phyloP scores from a whole-genome alignment of 2,888 invertebrate genomes.

The Agonopterix heracliana region DNA sequence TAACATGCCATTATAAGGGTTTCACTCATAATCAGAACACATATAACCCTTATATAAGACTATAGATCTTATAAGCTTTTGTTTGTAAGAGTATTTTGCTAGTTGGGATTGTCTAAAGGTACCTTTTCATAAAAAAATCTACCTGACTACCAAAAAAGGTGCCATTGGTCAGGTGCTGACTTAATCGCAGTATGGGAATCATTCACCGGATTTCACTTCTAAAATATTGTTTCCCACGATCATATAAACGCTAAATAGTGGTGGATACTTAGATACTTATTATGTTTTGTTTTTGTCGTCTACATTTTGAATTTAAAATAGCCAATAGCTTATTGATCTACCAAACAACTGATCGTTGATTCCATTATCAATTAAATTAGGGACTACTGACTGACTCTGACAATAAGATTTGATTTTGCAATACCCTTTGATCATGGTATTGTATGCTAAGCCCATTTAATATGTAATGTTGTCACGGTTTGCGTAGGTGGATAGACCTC shows the following conservation, averaged over 20 bases:
- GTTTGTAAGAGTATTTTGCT: too few relatives aligned
- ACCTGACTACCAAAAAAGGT: conserved; percentile 53
- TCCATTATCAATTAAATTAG: neutral
- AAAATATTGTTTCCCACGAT: conserved; percentile 55
- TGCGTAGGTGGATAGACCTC: conserved; percentile 25
- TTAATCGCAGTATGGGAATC: conserved; percentile 36
- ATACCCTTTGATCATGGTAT: conserved; percentile 7
- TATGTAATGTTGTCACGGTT: conserved; percentile 26
- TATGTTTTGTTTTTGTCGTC: conserved; percentile 3
- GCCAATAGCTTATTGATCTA: too few relatives aligned
- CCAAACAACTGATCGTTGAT: too few relatives aligned
- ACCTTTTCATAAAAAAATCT: conserved; percentile 33
- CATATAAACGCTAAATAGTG: conserved; percentile 20
- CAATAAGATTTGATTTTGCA: neutral
- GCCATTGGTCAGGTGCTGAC: conserved; percentile 51
- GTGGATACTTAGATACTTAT: conserved; percentile 12
- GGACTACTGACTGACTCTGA: too few relatives aligned
- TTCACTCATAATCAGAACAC: too few relatives aligned
- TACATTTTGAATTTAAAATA: conserved; percentile 1
- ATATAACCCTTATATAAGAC: too few relatives aligned
- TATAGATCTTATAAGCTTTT: too few relatives aligned
- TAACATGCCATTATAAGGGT: too few relatives aligned
- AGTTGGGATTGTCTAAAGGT: neutral
- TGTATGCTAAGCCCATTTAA: conserved; percentile 27
- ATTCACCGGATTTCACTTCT: conserved; percentile 31